Evolutionary conservation across 1,140 invertebrate species (phyloP).

Genomic region (Galendromus occidentalis): DNA sequence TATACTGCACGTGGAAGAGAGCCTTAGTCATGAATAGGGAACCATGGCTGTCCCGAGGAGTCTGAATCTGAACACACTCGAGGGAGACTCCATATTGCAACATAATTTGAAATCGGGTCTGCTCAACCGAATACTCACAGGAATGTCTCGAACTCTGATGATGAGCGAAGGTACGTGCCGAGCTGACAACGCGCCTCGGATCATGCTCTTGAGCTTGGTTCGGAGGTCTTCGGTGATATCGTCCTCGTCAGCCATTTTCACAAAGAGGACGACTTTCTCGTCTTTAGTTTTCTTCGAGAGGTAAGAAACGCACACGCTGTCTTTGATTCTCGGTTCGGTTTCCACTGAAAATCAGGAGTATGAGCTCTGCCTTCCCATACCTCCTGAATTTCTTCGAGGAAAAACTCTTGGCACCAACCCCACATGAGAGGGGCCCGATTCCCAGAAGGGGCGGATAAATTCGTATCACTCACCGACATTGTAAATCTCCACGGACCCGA

Average conservation of each 20-base stretch:
- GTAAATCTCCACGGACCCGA: conserved; percentile 43
- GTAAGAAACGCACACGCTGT: conserved; percentile 35
- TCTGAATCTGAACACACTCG: too few relatives aligned
- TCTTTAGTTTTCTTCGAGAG: conserved; percentile 28
- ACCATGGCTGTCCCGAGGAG: too few relatives aligned
- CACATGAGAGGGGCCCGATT: too few relatives aligned
- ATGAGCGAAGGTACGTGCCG: conserved; percentile 35
- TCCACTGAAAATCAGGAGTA: conserved; percentile 28
- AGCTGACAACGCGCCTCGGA: conserved; percentile 31
- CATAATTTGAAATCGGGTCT: too few relatives aligned
- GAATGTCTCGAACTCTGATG: conserved; percentile 33
- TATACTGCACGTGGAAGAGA: conserved; percentile 30
- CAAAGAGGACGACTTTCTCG: conserved; percentile 36
- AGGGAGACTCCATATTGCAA: too few relatives aligned
- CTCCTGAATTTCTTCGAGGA: too few relatives aligned
- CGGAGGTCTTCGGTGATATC: conserved; percentile 28
- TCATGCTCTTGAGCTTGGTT: conserved; percentile 26
- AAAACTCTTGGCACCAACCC: too few relatives aligned
- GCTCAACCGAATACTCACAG: conserved; percentile 24
- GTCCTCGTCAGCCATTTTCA: conserved; percentile 30
- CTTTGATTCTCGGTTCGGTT: conserved; percentile 31
- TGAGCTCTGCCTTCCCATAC: too few relatives aligned
- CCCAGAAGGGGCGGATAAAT: too few relatives aligned
- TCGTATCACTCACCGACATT: conserved; percentile 34
- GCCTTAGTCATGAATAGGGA: conserved; percentile 13